Percentiles rank a stretch among this genome's conserved stretches.
phyloP scores from a whole-genome alignment of 2,113 vertebrate species.

The Condylura cristata region DNA sequence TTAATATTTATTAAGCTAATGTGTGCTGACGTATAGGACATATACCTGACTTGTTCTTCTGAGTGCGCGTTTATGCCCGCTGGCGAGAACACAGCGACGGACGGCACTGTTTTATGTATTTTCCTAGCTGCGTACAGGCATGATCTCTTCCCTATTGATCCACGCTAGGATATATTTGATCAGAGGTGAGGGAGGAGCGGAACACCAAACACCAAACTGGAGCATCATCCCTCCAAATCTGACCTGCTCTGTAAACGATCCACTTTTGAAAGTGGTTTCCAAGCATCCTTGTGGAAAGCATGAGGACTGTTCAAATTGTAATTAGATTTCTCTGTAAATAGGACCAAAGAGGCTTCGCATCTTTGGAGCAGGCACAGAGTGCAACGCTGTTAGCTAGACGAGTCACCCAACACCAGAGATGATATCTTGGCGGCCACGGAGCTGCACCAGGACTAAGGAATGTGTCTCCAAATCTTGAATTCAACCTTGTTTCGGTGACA shows the following conservation, averaged over 20 bases:
- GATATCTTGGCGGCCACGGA: background rate
- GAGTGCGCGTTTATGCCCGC: background rate
- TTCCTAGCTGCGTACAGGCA: background rate
- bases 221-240: background rate
- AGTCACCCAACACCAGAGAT: background rate
- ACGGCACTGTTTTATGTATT: background rate
- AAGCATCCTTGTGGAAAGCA: background rate
- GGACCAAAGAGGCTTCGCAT: background rate
- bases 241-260: background rate
- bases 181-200: background rate
- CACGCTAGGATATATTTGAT: background rate
- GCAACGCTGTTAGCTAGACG: background rate
- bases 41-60: background rate
- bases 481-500: background rate
- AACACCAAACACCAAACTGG: background rate
- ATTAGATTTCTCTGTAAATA: background rate
- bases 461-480: background rate
- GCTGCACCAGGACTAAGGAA: background rate
- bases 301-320: background rate
- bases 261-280: background rate
- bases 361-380: background rate
- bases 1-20: constrained; percentile 29
- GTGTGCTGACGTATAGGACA: background rate
- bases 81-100: background rate
- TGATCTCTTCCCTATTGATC: background rate